Evolutionary conservation across 2,113 vertebrate genomes (phyloP), one percentile per base, ranked within the genome.

Genomic region (Saguinus imperator): DNA sequence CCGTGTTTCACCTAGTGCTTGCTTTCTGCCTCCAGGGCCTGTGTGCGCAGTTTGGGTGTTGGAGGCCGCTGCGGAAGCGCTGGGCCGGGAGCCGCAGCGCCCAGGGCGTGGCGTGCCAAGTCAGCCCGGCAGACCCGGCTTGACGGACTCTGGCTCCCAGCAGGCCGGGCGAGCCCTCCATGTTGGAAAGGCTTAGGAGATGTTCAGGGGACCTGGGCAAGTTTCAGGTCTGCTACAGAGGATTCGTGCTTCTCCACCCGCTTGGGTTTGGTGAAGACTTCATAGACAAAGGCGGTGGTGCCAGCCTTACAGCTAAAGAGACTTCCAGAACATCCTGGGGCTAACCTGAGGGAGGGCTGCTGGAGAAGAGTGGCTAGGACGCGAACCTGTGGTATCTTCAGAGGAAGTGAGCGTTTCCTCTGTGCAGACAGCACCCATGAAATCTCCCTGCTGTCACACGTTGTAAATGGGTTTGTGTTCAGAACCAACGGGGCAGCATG

Each of bases 131-230:
- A 93, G 98, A 96, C 91, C 93, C 96, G 97, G 95, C 96, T 97
- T 96, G 97, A 97, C 95, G 66, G 96, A 96, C 97, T 95, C 92
- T 94, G 98, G 97, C 96, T 98, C 94, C 92, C 97, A 89, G 93
- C 92, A 96, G 98, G 96, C 97, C 11, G 75, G 87, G 96, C 87
- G 96, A 98, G 96, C 95, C 97, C 97, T 98, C 96, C 87, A 90
- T 97, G 98, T 98, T 98, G 97, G 98, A 98, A 94, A 95, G 97
- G 79, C 52, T 90, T 13, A 72, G 70, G 72, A 87, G 97, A 96
- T 96, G 82, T 95, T 95, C 97, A 98, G 96, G 97, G 98, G 97
- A 95, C 94, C 70, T 96, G 96, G 96, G 98, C 98, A 98, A 97
- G 97, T 96, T 27, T 85, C 43, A 64, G 45, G 43, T 48, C 76